phyloP scores from a whole-genome alignment of 2,113 vertebrate species.

The Psammodynastes pulverulentus region DNA sequence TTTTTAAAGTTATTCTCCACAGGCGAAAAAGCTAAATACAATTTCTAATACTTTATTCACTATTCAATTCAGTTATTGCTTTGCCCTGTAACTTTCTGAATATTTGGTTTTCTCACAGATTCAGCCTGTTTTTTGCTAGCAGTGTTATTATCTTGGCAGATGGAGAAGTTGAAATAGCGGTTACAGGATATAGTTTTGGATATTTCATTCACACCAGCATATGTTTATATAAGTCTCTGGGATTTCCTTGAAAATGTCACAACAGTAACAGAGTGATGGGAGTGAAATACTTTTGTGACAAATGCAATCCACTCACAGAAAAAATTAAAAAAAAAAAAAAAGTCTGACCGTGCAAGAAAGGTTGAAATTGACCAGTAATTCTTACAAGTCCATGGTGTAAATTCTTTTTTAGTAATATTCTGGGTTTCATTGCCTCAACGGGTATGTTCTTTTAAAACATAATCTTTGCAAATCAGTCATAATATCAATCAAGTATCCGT shows the following conservation, averaged over 20 bases:
- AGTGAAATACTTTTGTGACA: neutral
- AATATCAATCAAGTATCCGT: slow-evolving; percentile 9
- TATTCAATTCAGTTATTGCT: neutral
- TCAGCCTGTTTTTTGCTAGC: slow-evolving; percentile 22
- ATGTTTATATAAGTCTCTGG: neutral
- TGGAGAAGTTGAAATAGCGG: slow-evolving; percentile 19
- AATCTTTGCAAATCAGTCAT: neutral
- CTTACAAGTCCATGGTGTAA: neutral
- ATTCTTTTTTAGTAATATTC: slow-evolving; percentile 15
- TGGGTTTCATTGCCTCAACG: neutral
- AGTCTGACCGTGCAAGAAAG: slow-evolving; percentile 26
- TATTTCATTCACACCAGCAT: slow-evolving; percentile 1
- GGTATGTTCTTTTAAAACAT: slow-evolving; percentile 25
- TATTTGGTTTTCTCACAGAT: slow-evolving; percentile 16
- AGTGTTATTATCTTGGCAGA: slow-evolving; percentile 18
- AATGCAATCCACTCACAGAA: slow-evolving; percentile 14
- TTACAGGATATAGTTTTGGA: slow-evolving; percentile 26
- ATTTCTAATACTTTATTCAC: neutral
- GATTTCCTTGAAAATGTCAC: neutral
- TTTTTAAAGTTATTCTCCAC: neutral
- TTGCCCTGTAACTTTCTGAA: neutral
- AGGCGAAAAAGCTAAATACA: neutral
- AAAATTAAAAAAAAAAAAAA: neutral
- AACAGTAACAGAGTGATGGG: slow-evolving; percentile 20
- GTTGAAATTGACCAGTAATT: slow-evolving; percentile 53